Percentiles rank a stretch among this genome's conserved stretches.
These are phyloP conservation scores for Sapayoa aenigma DNA, from an alignment of 2,113 vertebrate species.

Conservation along the genomic window DNA sequence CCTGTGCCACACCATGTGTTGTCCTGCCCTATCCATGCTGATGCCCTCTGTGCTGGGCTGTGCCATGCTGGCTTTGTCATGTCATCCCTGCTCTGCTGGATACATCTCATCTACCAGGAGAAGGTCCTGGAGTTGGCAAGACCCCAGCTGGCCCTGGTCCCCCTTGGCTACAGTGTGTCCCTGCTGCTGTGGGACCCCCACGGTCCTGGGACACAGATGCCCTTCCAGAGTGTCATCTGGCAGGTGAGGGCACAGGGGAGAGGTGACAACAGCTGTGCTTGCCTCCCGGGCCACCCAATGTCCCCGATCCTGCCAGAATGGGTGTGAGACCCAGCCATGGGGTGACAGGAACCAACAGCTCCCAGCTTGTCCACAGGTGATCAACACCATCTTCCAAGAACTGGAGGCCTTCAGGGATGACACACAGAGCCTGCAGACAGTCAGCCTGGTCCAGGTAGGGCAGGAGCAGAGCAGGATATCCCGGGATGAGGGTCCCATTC, in stretches of 20 bases:
- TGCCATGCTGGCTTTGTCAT: rapidly evolving
- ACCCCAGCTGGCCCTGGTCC: conserved; percentile 65
- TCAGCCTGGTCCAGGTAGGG: conserved; percentile 77
- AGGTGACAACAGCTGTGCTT: neutral
- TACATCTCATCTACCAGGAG: conserved; percentile 56
- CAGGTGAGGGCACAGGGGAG: conserved; percentile 63
- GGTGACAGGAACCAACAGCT: neutral
- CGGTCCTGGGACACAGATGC: neutral
- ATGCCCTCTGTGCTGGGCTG: neutral
- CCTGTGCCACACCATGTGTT: neutral
- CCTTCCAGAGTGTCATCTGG: conserved; percentile 62
- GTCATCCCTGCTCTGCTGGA: neutral
- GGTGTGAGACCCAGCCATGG: rapidly evolving
- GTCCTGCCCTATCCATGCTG: neutral
- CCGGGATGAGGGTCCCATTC: neutral
- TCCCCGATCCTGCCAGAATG: rapidly evolving
- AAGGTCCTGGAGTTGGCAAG: conserved; percentile 70
- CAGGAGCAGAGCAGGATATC: neutral
- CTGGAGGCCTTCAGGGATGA: neutral
- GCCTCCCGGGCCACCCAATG: rapidly evolving
- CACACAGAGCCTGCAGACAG: conserved; percentile 55
- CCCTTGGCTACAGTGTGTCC: conserved; percentile 73
- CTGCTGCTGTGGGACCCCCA: conserved; percentile 74
- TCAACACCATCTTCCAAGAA: conserved; percentile 63
- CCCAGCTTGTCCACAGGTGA: conserved; percentile 50